Evolutionary conservation across 2,888 invertebrate genomes (phyloP).

Genomic region (Cryptocheilus praepositus): DNA sequence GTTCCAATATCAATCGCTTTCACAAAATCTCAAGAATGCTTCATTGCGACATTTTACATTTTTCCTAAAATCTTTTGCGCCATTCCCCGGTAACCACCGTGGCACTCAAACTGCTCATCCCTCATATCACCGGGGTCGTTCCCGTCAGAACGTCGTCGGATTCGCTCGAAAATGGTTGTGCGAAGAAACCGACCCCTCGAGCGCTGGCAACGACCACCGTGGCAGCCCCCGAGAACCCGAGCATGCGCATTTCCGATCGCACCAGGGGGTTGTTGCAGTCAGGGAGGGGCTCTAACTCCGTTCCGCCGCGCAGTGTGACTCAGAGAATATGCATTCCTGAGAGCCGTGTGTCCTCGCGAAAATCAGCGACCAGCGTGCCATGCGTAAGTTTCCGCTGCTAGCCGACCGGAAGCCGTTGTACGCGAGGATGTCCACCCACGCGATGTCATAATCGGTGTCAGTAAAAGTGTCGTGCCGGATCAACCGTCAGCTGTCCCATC

Average conservation of each 20-base stretch:
- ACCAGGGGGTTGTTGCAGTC: slow-evolving; percentile 63
- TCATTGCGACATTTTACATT: too few species aligned
- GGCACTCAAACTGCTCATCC: too few species aligned
- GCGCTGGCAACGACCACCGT: slow-evolving; percentile 29
- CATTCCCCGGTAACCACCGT: too few species aligned
- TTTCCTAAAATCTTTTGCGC: too few species aligned
- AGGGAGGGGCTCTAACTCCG: slow-evolving; percentile 65
- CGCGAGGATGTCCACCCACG: slow-evolving; percentile 2
- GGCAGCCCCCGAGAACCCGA: slow-evolving; percentile 23
- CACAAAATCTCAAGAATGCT: too few species aligned
- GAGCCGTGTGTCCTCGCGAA: slow-evolving; percentile 35
- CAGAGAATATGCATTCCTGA: slow-evolving; percentile 62
- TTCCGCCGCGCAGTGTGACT: slow-evolving; percentile 53
- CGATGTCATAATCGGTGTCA: slow-evolving; percentile 42
- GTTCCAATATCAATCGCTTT: too few species aligned
- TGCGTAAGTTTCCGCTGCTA: slow-evolving; percentile 12
- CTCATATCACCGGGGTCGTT: not conserved
- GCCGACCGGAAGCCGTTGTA: too few species aligned
- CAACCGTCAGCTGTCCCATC: slow-evolving; percentile 53
- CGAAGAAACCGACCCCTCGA: slow-evolving; percentile 53
- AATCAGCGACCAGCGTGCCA: slow-evolving; percentile 30
- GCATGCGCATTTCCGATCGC: slow-evolving; percentile 61
- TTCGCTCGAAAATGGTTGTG: slow-evolving; percentile 4
- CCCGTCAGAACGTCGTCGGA: slow-evolving; percentile 2
- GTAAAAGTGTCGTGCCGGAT: slow-evolving; percentile 43